Evolutionary conservation across 2,888 invertebrate genomes (phyloP), one percentile per base, ranked within the genome.

Genomic region (Anoplius nigerrimus): DNA sequence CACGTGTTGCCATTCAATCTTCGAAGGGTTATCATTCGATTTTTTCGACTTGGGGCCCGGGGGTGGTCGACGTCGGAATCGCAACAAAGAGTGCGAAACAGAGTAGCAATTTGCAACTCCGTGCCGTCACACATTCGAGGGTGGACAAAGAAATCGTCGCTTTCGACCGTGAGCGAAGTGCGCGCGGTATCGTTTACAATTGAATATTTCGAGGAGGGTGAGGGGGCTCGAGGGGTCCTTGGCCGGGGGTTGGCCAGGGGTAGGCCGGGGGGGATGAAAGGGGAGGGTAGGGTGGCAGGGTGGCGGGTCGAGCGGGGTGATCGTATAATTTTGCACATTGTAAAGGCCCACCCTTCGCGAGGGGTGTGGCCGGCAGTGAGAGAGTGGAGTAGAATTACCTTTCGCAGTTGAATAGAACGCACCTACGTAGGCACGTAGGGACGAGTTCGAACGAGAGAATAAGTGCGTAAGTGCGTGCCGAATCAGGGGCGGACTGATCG

Each of bases 251-350:
- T 34, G 34, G 11, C n/a, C n/a, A 6, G 34, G 53, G 62, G 54
- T 42, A 51, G 56, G 56, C 21, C 52, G 70, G 56, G 22, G 62
- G 55, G 46, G 16, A 56, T 45, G 34, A 24, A 54, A 34, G 34
- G 56, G 22, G 59, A 24, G 6, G 51, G 53, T 46, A 58, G 60
- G 62, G 53, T 42, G 52, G 65, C 66, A 78, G 42, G 71, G 66
- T 27, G 34, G 34, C 34, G 34, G 34, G 34, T 34, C 22, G 58
- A 71, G 69, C 59, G 57, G 68, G 76, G 74, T 67, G 76, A 82
- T 81, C 83, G 83, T 82, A 84, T 84, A 86, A 85, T 85, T 85
- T 84, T 78, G 82, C 81, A 81, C 81, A 83, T 81, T 84, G 81
- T 83, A 78, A 75, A 75, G 75, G 70, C 65, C 59, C 68, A 64